Evolutionary conservation across 2,888 invertebrate species (phyloP), one percentile per base, ranked within the genome.

Genomic region (Amiota communis): DNA sequence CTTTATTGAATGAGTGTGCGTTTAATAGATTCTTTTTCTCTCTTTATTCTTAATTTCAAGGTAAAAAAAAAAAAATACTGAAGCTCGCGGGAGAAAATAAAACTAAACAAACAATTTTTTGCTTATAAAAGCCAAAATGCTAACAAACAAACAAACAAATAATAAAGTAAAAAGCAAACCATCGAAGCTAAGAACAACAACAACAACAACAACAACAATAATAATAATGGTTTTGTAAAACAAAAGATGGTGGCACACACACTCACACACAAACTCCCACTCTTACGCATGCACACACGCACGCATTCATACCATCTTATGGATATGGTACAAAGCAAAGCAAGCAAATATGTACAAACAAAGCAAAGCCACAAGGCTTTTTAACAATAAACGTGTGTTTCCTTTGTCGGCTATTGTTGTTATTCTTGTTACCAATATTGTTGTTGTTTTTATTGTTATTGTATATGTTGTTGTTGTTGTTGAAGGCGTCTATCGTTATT

Each of bases 221-320:
- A 36, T 36, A 36, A 36, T 83, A 83, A 84, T 80, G 84, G 76
- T 75, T 79, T 74, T 17, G 63, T 64, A 15, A 59, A 15, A 59
- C 17, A 67, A 46, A 17, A n/a, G 6, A 36, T 36, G 36, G 36
- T 36, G n/a, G 67, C 48, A 59, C 15, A 67, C 23, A 72, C 9
- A 57, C 20, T 47, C 13, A 57, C 20, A 56, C 63, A 69, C 36
- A n/a, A n/a, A n/a, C n/a, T n/a, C n/a, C n/a, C n/a, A 75, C 77
- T 75, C 68, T 70, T 75, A 72, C 73, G 20, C 63, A 73, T 61
- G 72, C 17, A 71, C 71, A 68, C 47, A 17, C 9, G 20, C 53
- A 72, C 36, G 17, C 36, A 71, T 53, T 17, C 70, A 61, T 49
- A 17, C 12, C 64, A n/a, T n/a, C n/a, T n/a, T n/a, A n/a, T n/a